phyloP scores from a whole-genome alignment of 2,888 invertebrate genomes.

The Gari tellinella region DNA sequence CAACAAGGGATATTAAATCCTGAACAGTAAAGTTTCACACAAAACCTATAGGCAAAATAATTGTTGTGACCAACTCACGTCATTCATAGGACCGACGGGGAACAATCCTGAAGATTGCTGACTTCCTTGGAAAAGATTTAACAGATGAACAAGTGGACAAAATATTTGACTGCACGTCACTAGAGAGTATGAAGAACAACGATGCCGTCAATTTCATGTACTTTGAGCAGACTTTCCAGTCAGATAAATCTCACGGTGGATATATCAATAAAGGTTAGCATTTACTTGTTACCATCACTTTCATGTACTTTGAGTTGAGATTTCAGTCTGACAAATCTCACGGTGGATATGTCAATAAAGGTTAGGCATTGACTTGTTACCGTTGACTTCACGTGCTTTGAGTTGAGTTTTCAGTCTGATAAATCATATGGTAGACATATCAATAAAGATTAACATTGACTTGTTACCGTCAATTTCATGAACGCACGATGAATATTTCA shows the following conservation, averaged over 20 bases:
- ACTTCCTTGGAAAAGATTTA: constrained; percentile 85
- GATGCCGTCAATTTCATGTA: constrained; percentile 88
- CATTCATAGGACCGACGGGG: constrained; percentile 89
- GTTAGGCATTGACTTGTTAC: constrained; percentile 55
- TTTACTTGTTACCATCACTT: no score
- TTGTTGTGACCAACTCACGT: no score
- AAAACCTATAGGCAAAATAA: no score
- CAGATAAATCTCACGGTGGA: constrained; percentile 73
- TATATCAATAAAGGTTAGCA: constrained; percentile 85
- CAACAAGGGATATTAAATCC: no score
- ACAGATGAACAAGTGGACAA: constrained; percentile 88
- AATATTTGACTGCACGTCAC: constrained; percentile 91
- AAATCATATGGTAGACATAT: no score
- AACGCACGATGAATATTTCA: no score
- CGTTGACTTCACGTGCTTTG: no score
- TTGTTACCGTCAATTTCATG: no score
- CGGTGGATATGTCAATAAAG: constrained; percentile 83
- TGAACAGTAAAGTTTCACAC: no score
- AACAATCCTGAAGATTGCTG: constrained; percentile 82
- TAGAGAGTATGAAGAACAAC: constrained; percentile 92
- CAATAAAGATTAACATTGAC: no score
- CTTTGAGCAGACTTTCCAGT: constrained; percentile 84
- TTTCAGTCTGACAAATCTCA: constrained; percentile 81
- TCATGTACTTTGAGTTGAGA: constrained; percentile 84
- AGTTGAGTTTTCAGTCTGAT: no score